These are phyloP conservation scores for Dysdera silvatica DNA, from an alignment of 1,140 invertebrate genomes.

Conservation along the genomic window DNA sequence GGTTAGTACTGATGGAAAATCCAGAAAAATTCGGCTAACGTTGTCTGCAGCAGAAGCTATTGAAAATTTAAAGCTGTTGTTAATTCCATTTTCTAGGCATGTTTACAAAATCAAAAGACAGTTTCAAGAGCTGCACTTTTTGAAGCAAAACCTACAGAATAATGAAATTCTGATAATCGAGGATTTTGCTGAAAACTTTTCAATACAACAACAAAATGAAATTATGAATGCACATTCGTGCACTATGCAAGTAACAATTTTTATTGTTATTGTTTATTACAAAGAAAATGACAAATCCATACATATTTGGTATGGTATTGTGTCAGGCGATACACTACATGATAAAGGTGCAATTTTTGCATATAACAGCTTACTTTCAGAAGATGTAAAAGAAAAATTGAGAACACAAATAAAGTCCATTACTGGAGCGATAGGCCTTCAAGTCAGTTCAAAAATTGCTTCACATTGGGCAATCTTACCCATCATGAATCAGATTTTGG, in stretches of 20 bases:
- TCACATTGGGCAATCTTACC: background rate
- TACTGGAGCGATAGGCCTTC: background rate
- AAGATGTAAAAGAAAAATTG: background rate
- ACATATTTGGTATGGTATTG: background rate
- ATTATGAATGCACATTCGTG: background rate
- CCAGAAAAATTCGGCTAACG: background rate
- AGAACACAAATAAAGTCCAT: background rate
- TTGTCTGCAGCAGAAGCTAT: background rate
- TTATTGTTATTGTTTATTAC: background rate
- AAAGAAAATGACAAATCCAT: background rate
- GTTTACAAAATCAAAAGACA: background rate
- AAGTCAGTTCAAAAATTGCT: background rate
- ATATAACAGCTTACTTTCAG: background rate
- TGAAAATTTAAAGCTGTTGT: background rate
- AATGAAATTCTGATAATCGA: background rate
- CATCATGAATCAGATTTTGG: background rate
- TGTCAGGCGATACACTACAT: background rate
- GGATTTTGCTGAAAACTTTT: background rate
- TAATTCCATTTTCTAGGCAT: background rate
- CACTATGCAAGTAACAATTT: background rate
- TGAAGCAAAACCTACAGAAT: background rate
- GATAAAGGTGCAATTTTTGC: background rate
- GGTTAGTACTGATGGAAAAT: background rate
- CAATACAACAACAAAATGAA: background rate
- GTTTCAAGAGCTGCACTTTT: too few species aligned